A percentile compares a stretch with the other conserved stretches of the same genome.
phyloP scores from a whole-genome alignment of 2,113 vertebrate genomes.

The Acrocephalus arundinaceus region DNA sequence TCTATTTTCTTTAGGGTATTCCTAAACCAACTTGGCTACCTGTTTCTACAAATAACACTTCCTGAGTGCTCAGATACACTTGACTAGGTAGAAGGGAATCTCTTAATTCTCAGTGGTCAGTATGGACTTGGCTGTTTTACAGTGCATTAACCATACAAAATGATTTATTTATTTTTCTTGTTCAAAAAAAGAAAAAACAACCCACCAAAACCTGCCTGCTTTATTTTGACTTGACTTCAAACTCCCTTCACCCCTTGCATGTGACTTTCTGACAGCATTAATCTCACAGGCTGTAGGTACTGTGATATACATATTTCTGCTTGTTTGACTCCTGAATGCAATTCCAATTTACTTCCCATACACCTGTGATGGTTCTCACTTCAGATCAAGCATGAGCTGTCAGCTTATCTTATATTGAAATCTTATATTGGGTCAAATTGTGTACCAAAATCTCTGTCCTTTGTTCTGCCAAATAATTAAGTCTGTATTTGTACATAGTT shows the following conservation, averaged over 20 bases:
- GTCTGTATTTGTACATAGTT: not conserved
- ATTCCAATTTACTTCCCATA: not conserved
- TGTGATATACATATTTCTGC: not conserved
- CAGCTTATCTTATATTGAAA: not conserved
- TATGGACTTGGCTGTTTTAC: not conserved
- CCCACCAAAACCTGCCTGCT: not conserved
- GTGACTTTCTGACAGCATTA: slow-evolving; percentile 14
- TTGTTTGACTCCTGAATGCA: not conserved
- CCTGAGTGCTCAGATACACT: not conserved
- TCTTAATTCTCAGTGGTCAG: slow-evolving; percentile 7
- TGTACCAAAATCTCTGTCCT: not conserved
- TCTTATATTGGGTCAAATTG: not conserved
- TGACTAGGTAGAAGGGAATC: not conserved
- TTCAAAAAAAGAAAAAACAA: not conserved
- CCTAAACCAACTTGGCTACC: not conserved
- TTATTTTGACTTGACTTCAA: slow-evolving; percentile 41
- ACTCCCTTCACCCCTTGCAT: not conserved
- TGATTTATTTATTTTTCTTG: slow-evolving; percentile 47
- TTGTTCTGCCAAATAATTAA: not conserved
- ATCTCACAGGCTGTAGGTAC: not conserved
- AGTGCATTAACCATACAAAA: slow-evolving; percentile 4
- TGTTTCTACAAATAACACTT: not conserved
- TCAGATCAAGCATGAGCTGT: not conserved
- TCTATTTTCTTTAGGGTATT: not conserved
- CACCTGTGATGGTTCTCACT: not conserved